Evolutionary conservation across 2,113 vertebrate genomes (phyloP).

Genomic region (Oreocharis arfaki): DNA sequence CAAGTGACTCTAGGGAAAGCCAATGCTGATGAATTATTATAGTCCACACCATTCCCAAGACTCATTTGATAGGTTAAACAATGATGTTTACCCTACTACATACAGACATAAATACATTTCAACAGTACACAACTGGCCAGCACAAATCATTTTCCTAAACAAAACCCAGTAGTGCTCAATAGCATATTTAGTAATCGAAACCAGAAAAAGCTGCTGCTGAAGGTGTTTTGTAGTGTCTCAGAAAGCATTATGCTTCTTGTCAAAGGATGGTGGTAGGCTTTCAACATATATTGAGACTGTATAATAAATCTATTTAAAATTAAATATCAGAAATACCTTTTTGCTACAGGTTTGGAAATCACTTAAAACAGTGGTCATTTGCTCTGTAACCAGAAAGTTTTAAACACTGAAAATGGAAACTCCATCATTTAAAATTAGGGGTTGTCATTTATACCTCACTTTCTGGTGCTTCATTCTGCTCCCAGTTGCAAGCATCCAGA

Average conservation of each 20-base stretch:
- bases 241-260: neutral
- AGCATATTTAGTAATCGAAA: neutral
- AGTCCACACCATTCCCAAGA: neutral
- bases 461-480: neutral
- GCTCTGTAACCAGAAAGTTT: neutral
- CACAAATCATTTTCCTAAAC: neutral
- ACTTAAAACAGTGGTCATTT: neutral
- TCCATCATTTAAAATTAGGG: neutral
- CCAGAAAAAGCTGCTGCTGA: neutral
- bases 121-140: neutral
- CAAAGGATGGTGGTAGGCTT: neutral
- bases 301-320: neutral
- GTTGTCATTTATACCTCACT: neutral
- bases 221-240: neutral
- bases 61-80: neutral
- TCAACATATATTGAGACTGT: neutral
- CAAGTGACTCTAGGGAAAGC: neutral
- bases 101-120: neutral
- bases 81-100: neutral
- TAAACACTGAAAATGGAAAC: slow-evolving; percentile 2
- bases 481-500: neutral
- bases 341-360: neutral
- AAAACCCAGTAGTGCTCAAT: neutral
- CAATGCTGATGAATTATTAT: neutral
- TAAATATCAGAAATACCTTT: neutral